Base-by-base conservation (phyloP, 2,797 vertebrate genomes). In the Lepilemur ruficaudatus region DNA sequence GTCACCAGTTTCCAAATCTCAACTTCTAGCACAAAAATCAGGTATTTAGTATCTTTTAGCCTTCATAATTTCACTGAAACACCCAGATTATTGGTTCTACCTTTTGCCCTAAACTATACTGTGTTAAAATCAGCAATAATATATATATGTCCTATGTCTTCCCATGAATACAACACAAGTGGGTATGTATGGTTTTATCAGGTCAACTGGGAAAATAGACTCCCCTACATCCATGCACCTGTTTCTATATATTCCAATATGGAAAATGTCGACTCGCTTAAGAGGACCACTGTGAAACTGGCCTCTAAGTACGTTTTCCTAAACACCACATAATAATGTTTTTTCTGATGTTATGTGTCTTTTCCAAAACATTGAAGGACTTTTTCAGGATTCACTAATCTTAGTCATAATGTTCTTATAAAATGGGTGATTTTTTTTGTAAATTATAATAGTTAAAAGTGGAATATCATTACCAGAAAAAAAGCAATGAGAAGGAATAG, bases 91-190 rank as follows among this genome's bases (percentile, higher is more conserved):
- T 67, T 83, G 46, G 28, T 82, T 94, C 67, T 93, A 57, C 18
- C 41, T 90, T 95, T 94, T 93, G 55, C 91, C 46, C 35, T 95
- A 92, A 93, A 90, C 25, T 70, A 63, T 61, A 25, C 32, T 81
- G 35, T 93, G 93, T 89, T 96, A 89, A 95, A 97, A 89, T 91
- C 11, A 96, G 83, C 50, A 89, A 83, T 46, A 87, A 80, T 65
- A 75, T 69, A 57, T 85, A 25, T n/a, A 69, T 65, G 41, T 59
- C 80, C 17, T 91, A 5, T 86, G 41, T 78, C 52, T 97, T 96
- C 7, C 41, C 61, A 55, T 81, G 55, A 88, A 91, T 88, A 81
- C 91, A 96, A 61, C 14, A 10, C 87, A 79, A 82, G 65, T 67
- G 7, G 43, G 78, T 84, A 70, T 79, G 73, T 46, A 32, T 30